Percentiles rank a stretch among this genome's conserved stretches.
Evolutionary conservation across 2,888 invertebrate species (phyloP).

Genomic region (Arctia plantaginis): DNA sequence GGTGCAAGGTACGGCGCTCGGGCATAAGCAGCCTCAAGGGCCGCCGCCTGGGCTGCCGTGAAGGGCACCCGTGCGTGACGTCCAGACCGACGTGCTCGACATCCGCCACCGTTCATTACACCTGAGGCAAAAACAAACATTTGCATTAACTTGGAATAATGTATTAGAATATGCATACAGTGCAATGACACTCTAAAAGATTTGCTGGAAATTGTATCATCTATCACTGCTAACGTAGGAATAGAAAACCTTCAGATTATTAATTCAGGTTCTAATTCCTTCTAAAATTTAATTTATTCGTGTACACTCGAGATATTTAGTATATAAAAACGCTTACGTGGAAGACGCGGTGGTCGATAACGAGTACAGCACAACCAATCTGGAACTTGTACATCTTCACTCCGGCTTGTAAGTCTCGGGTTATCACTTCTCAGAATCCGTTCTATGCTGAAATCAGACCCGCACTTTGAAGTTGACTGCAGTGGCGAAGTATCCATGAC

Average conservation of each 20-base stretch:
- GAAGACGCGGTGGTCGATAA: conserved; percentile 90
- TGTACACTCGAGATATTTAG: background rate
- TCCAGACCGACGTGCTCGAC: conserved; percentile 85
- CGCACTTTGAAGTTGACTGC: conserved; percentile 70
- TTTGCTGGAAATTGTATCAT: background rate
- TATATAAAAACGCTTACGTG: conserved; percentile 80
- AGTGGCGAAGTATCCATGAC: conserved; percentile 72
- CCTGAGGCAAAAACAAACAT: conserved; percentile 53
- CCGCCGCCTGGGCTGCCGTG: conserved; percentile 88
- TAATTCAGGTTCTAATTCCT: background rate
- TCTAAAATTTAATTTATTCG: background rate
- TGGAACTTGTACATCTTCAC: conserved; percentile 59
- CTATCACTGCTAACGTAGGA: background rate
- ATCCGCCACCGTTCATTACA: conserved; percentile 68
- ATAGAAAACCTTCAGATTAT: background rate
- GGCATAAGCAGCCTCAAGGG: conserved; percentile 89
- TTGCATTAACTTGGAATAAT: conserved; percentile 30
- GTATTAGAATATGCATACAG: background rate
- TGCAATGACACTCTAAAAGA: background rate
- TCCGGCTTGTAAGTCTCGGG: conserved; percentile 33
- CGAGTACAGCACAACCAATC: conserved; percentile 91
- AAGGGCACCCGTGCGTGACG: conserved; percentile 91
- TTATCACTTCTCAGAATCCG: conserved; percentile 85
- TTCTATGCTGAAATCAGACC: conserved; percentile 88
- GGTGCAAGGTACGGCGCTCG: conserved; percentile 90